Base-by-base conservation (phyloP, 2,888 invertebrate species). In the Polydrusus tereticollis region DNA sequence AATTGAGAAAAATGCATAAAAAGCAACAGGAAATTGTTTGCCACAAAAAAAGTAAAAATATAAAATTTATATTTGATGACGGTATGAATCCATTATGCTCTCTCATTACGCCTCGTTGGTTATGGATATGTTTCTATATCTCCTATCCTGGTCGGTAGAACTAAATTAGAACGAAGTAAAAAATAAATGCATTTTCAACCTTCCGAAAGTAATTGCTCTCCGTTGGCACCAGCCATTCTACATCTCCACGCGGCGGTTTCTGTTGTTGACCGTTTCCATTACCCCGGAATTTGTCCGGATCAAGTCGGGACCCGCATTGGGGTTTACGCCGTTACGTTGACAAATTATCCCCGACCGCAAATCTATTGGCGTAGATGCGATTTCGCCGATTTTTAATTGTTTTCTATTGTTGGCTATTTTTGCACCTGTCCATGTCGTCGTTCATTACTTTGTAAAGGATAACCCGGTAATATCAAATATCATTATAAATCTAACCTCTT, bases 261-360 rank as follows among this genome's bases (percentile, higher is more conserved):
- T 73, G 73, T 70, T 69, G 73, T 62, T 73, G 73, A 73, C 73
- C 73, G 70, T 70, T 73, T 73, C 73, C 65, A 73, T 73, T 73
- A 73, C 69, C 60, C 55, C 38, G 72, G 64, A 59, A 67, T 67
- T 66, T 26, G 52, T 20, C 41, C 26, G 55, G 69, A 68, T 72
- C 64, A 63, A 69, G 36, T 60, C 16, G 36, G 47, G 26, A 20
- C 23, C 16, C 29, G 45, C n/a, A 66, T 43, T 52, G 23, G 55
- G 66, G 67, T 67, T 72, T 67, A 69, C 68, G 60, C 62, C 69
- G 72, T 72, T 72, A 67, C 55, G 66, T 60, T 43, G 36, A 55
- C 43, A 67, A 72, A 72, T 72, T 72, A 67, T 72, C 43, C 55
- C 10, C 14, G n/a, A 43, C 72, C 66, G 72, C 72, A 72, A 72